A percentile compares a stretch with the other conserved stretches of the same genome.
These are phyloP conservation scores for Taeniopygia guttata DNA, from an alignment of 2,797 vertebrate genomes.

Conservation along the genomic window DNA sequence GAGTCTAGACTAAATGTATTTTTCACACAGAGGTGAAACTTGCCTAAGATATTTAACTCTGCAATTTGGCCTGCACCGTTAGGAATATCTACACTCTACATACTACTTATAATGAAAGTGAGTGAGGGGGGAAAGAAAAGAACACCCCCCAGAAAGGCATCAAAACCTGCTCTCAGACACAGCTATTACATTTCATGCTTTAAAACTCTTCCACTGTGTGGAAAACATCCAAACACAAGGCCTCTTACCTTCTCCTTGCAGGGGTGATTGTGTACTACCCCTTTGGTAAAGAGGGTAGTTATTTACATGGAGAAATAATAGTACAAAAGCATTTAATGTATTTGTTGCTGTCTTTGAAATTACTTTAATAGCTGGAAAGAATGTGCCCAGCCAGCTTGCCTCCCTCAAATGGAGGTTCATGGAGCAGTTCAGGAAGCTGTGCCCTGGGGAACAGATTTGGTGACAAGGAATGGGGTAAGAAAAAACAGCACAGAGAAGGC, in stretches of 20 bases:
- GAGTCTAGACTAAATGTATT: background rate
- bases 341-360: background rate
- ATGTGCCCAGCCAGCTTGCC: background rate
- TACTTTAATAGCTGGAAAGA: background rate
- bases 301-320: background rate
- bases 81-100: background rate
- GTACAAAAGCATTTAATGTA: background rate
- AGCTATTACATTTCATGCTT: background rate
- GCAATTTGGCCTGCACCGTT: background rate
- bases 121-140: background rate
- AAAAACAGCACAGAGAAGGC: slow-evolving; percentile 38
- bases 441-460: slow-evolving; percentile 18
- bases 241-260: background rate
- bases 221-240: background rate
- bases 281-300: background rate
- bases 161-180: background rate
- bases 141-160: background rate
- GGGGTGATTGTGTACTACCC: background rate
- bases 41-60: background rate
- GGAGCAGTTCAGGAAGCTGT: background rate
- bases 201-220: background rate
- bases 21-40: background rate
- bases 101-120: background rate
- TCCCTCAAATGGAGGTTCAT: background rate
- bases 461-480: slow-evolving; percentile 45